Conservation (phyloP, 2,113 vertebrate species). For the Clupea harengus region DNA sequence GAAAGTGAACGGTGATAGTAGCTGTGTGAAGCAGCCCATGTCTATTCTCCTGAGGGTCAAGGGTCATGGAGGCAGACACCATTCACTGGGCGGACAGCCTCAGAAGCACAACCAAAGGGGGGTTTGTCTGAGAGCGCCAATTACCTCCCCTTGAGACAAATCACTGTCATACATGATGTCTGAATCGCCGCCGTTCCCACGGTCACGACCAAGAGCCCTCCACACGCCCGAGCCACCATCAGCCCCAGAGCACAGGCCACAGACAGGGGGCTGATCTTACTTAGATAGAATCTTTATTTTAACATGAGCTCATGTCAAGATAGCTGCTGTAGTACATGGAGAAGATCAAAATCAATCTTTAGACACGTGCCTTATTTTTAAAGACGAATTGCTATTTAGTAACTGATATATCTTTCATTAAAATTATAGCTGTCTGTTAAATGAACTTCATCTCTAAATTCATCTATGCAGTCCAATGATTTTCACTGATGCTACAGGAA, state of each 20-base stretch:
- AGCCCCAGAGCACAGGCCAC: background rate
- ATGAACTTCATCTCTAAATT: too few relatives aligned
- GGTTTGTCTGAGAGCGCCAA: conserved; percentile 62
- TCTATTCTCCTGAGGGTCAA: conserved; percentile 55
- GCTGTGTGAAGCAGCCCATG: conserved; percentile 42
- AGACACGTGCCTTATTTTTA: background rate
- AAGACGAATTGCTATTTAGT: background rate
- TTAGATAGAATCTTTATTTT: background rate
- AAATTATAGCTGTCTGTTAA: background rate
- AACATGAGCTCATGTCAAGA: background rate
- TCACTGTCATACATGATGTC: conserved; percentile 37
- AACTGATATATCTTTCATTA: background rate
- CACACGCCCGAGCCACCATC: background rate
- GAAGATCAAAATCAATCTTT: background rate
- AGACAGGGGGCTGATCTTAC: background rate
- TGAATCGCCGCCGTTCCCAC: conserved; percentile 22
- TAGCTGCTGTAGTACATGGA: background rate
- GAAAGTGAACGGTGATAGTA: background rate
- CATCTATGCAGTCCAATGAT: too few relatives aligned
- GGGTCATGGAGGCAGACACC: conserved; percentile 63
- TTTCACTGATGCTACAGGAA: too few relatives aligned
- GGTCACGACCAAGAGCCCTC: background rate
- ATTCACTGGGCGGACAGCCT: conserved; percentile 57
- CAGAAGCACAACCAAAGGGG: conserved; percentile 57
- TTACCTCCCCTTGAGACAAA: conserved; percentile 67